Percentiles rank a stretch among this genome's conserved stretches.
Evolutionary conservation across 35 echinoderm and acorn worm genomes (phyloP).

Genomic region (Ophioderma brevispina): DNA sequence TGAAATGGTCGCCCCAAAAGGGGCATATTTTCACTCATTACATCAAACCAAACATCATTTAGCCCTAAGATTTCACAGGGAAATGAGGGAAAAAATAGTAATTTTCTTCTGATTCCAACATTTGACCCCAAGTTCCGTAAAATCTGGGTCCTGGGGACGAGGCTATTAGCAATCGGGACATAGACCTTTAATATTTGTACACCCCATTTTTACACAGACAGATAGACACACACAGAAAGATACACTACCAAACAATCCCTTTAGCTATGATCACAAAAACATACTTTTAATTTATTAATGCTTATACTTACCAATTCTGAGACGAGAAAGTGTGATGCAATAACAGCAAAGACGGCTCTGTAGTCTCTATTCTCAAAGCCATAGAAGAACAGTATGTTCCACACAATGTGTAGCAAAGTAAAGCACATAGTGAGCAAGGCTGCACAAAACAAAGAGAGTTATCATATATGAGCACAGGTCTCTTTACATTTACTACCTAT

Average conservation of each 20-base stretch:
- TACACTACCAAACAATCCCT: background rate
- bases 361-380: slow-evolving; percentile 63
- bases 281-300: too few relatives aligned
- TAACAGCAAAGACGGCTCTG: slow-evolving; percentile 36
- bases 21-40: too few relatives aligned
- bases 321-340: slow-evolving; percentile 70
- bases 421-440: slow-evolving; percentile 79
- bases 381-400: slow-evolving; percentile 83
- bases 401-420: slow-evolving; percentile 75
- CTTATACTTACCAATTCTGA: slow-evolving; percentile 74
- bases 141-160: too few relatives aligned
- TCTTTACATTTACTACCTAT: too few relatives aligned
- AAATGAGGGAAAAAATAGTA: too few relatives aligned
- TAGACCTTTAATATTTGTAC: background rate
- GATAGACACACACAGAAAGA: background rate
- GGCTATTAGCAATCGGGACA: too few relatives aligned
- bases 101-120: too few relatives aligned
- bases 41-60: too few relatives aligned
- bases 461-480: too few relatives aligned
- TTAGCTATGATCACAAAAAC: background rate
- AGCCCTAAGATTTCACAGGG: too few relatives aligned
- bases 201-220: background rate
- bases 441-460: too few relatives aligned
- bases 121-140: background rate
- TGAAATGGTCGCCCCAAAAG: background rate